phyloP scores from a whole-genome alignment of 92 coral and sea anemone genomes.

The Parazoanthus darwini region DNA sequence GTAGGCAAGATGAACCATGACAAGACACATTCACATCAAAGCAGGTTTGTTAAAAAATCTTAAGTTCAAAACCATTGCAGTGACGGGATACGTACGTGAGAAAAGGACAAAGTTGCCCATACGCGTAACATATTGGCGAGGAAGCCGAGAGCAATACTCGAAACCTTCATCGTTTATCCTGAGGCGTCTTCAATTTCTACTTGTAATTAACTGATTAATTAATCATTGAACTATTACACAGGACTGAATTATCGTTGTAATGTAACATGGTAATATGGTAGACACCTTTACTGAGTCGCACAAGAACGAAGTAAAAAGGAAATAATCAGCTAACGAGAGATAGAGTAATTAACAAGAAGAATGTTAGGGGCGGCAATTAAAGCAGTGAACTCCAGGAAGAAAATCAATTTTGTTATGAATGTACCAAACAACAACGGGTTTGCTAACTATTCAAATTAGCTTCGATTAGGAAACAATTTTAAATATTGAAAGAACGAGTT shows the following conservation, averaged over 20 bases:
- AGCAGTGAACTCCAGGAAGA: not conserved
- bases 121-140: not conserved
- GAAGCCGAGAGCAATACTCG: not conserved
- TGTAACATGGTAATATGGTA: not conserved
- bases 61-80: not conserved
- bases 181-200: not conserved
- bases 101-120: not conserved
- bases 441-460: not conserved
- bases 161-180: not conserved
- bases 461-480: not conserved
- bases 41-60: not conserved
- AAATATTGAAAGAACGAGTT: not conserved
- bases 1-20: not conserved
- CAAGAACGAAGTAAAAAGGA: not conserved
- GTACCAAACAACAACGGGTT: not conserved
- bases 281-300: not conserved
- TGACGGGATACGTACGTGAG: not conserved
- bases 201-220: not conserved
- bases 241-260: not conserved
- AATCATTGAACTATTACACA: not conserved
- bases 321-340: not conserved
- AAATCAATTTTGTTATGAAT: no score
- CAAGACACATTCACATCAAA: no score
- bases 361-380: not conserved
- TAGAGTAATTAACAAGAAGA: not conserved